Evolutionary conservation across 2,888 invertebrate genomes (phyloP), one percentile per base, ranked within the genome.

Genomic region (Charanyca ferruginea): DNA sequence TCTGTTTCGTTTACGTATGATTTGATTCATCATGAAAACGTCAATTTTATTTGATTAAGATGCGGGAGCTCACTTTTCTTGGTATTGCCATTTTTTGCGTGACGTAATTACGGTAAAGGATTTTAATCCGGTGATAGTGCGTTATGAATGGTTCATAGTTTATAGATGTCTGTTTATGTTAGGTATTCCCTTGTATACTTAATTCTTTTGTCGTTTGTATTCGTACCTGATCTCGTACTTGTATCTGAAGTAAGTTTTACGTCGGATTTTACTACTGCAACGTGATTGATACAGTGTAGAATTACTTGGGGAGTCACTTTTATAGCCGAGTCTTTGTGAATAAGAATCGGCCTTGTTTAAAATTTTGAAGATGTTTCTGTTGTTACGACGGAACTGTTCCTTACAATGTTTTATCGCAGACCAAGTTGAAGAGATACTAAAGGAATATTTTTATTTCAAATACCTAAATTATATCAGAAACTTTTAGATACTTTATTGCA

Each of bases 211-310:
- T 42, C 22, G 28, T 44, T 35, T 51, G 58, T 73, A 73, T 44
- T 35, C 45, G 58, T 73, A 73, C 78, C 9, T 51, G 38, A 38
- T 38, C 20, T 41, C 11, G 48, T 77, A 70, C 79, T 80, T 74
- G 78, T 78, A 73, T 86, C 74, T 82, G 61, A 68, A 84, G 83
- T 84, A 83, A 86, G 85, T 86, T 87, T 87, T 85, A 88, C 83
- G 85, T 79, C 77, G 79, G 80, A 83, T 85, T 89, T 88, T 89
- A 88, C 84, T 85, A 83, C 85, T 83, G 85, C 82, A 86, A 89
- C 88, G 89, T 88, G 89, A 89, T 89, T 89, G 89, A 89, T 86
- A 85, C 84, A 83, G 83, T 81, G 83, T 80, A 71, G 82, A 80
- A 86, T 84, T 85, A 84, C 85, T 84, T 62, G 71, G 77, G 69